phyloP scores from a whole-genome alignment of 2,888 invertebrate genomes.

The Diogma glabrata region DNA sequence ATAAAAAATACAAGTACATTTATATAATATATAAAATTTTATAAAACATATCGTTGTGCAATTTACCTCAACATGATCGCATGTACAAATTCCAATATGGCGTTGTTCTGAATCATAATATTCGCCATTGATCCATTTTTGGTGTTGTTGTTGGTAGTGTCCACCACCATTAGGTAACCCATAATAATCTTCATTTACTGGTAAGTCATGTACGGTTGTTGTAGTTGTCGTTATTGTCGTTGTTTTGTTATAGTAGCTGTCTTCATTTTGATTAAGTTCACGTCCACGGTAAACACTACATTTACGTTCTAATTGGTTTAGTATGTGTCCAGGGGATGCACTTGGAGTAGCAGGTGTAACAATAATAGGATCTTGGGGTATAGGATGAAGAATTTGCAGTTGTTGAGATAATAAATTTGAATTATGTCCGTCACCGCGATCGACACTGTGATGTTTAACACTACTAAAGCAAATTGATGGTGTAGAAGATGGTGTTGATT shows the following conservation, averaged over 20 bases:
- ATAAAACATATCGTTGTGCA: too few species aligned
- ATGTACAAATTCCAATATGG: constrained; percentile 31
- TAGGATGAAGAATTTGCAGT: constrained; percentile 17
- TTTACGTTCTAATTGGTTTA: constrained; percentile 31
- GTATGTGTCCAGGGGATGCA: constrained; percentile 32
- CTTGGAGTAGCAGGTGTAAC: constrained; percentile 37
- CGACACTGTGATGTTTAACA: constrained; percentile 4
- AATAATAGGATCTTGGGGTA: constrained; percentile 32
- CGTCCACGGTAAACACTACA: constrained; percentile 37
- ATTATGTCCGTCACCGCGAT: constrained; percentile 16
- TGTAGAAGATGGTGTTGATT: constrained; percentile 32
- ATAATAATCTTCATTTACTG: constrained; percentile 9
- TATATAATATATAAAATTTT: too few species aligned
- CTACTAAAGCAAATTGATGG: constrained; percentile 22
- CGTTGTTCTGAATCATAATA: constrained; percentile 31
- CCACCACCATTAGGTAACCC: constrained; percentile 24
- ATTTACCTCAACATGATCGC: constrained; percentile 38
- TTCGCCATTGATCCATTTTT: constrained; percentile 32
- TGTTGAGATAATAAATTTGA: not conserved
- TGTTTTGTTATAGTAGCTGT: constrained; percentile 25
- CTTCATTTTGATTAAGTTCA: constrained; percentile 20
- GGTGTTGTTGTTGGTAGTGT: constrained; percentile 18
- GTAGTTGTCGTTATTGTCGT: constrained; percentile 13
- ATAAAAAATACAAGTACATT: too few species aligned
- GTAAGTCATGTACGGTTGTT: constrained; percentile 2